These are phyloP conservation scores for Arizona elegans DNA, from an alignment of 2,113 vertebrate genomes.

Conservation along the genomic window DNA sequence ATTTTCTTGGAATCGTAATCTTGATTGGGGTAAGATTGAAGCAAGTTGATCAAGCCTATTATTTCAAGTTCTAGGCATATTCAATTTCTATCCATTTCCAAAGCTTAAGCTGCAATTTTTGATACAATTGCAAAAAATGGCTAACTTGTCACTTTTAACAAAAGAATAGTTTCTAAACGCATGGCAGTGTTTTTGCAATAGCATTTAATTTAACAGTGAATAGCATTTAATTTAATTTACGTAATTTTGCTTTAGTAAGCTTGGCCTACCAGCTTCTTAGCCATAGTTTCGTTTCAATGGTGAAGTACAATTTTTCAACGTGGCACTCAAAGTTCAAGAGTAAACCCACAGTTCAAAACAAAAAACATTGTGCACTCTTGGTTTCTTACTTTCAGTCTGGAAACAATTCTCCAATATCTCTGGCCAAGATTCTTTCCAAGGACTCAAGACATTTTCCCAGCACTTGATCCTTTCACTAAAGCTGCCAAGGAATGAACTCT, in stretches of 20 bases:
- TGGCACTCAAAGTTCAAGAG: neutral
- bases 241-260: neutral
- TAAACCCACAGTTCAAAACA: neutral
- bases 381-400: neutral
- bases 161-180: neutral
- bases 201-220: neutral
- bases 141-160: neutral
- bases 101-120: neutral
- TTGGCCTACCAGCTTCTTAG: neutral
- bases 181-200: neutral
- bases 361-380: neutral
- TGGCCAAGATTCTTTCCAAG: neutral
- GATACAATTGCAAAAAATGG: neutral
- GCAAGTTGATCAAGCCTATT: neutral
- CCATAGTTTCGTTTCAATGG: neutral
- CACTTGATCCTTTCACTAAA: neutral
- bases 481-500: neutral
- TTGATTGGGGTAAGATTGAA: neutral
- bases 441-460: neutral
- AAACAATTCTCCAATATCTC: neutral
- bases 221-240: neutral
- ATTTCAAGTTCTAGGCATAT: neutral
- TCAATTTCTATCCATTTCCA: neutral
- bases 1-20: neutral
- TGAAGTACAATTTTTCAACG: neutral